Evolutionary conservation across 2,888 invertebrate species (phyloP).

Genomic region (Notodonta ziczac): DNA sequence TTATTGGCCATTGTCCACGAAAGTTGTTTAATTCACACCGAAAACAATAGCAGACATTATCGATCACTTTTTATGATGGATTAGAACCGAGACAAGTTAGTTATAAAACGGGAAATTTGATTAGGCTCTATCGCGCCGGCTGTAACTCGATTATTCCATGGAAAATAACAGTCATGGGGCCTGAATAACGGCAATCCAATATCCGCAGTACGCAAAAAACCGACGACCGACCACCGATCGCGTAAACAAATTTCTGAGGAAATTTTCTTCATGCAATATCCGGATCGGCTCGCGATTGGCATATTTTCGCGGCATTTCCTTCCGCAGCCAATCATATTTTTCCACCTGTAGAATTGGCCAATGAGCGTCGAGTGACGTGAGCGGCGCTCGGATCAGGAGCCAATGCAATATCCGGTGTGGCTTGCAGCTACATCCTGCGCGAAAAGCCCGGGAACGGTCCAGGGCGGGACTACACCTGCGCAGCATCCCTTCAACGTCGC

Average conservation of each 20-base stretch:
- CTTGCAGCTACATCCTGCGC: slow-evolving; percentile 75
- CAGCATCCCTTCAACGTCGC: slow-evolving; percentile 72
- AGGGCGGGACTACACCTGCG: slow-evolving; percentile 71
- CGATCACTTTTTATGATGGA: slow-evolving; percentile 48
- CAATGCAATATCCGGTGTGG: slow-evolving; percentile 73
- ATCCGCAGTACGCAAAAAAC: slow-evolving; percentile 66
- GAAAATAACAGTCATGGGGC: slow-evolving; percentile 51
- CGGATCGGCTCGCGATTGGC: slow-evolving; percentile 65
- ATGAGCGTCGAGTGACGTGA: slow-evolving; percentile 57
- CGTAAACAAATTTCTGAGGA: slow-evolving; percentile 80
- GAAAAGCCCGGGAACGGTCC: slow-evolving; percentile 76
- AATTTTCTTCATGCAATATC: slow-evolving; percentile 77
- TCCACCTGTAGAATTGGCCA: slow-evolving; percentile 49
- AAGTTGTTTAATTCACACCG: slow-evolving; percentile 28
- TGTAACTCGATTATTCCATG: slow-evolving; percentile 40
- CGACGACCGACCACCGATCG: slow-evolving; percentile 60
- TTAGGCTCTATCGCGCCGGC: slow-evolving; percentile 18
- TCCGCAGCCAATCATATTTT: slow-evolving; percentile 52
- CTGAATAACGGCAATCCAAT: slow-evolving; percentile 64
- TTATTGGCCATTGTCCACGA: slow-evolving; percentile 6
- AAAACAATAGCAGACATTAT: slow-evolving; percentile 52
- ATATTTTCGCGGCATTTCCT: slow-evolving; percentile 64
- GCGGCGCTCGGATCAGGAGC: slow-evolving; percentile 61
- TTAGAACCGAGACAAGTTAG: slow-evolving; percentile 16
- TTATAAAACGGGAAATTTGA: slow-evolving; percentile 27